Base-by-base conservation (phyloP, 2,888 invertebrate genomes). In the Pseudoips prasinana region DNA sequence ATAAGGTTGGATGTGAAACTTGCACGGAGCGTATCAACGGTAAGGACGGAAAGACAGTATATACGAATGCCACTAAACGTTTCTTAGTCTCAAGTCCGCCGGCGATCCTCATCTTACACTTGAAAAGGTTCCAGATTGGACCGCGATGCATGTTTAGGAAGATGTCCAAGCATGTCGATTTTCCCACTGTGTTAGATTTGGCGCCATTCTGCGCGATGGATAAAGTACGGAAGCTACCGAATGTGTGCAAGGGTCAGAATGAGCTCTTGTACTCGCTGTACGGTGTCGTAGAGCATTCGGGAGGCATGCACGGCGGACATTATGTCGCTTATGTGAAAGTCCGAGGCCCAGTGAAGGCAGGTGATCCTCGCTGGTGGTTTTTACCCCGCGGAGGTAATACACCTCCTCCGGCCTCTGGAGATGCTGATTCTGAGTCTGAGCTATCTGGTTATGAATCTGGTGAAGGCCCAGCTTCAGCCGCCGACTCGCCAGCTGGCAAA, bases 271-370 rank as follows among this genome's bases (percentile, higher is more conserved):
- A 99, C 75, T 93, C 96, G 0, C 85, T 99, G 31, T 99, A 98
- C 64, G 99, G 98, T 0, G 94, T 99, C 0, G 98, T 99, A 1
- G 97, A 97, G 68, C 99, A 99, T 72, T 94, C 95, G 32, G 99
- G 99, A 0, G 93, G 94, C 2, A 92, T 98, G 74, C 94, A 94
- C 64, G 96, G 97, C 1, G 92, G 92, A 0, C 92, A 92, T 50
- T 99, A 99, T 71, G 96, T 97, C 1, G 97, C 98, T 3, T 99
- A 97, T 67, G 96, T 99, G 1, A 98, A 98, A 88, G 95, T 96
- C 5, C 87, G 95, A n/a, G 78, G 90, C 9, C 90, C 91, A 4
- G 73, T 94, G 19, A 79, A 86, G 17, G 72, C 89, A 1, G 90
- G 91, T n/a, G 93, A 93, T 60, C 91, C 92, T 5, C 89, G 93